Conservation (phyloP, 2,113 vertebrate genomes). For the Elgaria multicarinata region DNA sequence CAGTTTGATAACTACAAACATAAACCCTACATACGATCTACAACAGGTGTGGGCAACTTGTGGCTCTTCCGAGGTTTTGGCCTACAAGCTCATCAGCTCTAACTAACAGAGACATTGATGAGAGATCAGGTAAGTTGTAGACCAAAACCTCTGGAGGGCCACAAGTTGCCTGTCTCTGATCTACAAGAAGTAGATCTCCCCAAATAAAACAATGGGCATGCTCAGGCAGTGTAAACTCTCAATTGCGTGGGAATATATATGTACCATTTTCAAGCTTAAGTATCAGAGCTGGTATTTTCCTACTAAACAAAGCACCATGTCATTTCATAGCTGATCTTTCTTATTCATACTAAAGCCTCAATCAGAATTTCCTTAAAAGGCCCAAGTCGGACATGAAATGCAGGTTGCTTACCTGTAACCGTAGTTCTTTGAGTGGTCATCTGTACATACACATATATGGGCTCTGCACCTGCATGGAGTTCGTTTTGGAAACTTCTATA, state of each 20-base stretch:
- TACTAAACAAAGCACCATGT: background rate
- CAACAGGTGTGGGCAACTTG: background rate
- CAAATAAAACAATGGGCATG: background rate
- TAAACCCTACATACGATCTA: background rate
- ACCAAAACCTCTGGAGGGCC: background rate
- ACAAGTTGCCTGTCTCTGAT: background rate
- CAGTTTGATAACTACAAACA: background rate
- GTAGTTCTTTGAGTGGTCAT: no score
- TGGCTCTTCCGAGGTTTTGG: background rate
- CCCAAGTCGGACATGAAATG: background rate
- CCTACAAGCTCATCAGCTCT: no score
- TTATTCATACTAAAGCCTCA: background rate
- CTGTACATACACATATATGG: no score
- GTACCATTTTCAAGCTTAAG: background rate
- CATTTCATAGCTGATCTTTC: background rate
- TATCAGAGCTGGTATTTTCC: background rate
- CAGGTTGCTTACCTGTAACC: no score
- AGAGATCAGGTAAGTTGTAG: no score
- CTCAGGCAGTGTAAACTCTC: background rate
- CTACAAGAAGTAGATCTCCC: background rate
- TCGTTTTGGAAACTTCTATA: no score
- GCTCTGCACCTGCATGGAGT: no score
- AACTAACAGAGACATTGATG: no score
- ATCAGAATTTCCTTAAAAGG: background rate
- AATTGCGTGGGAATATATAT: background rate